Conservation (phyloP, 2,113 vertebrate species). For the Oncorhynchus tshawytscha region DNA sequence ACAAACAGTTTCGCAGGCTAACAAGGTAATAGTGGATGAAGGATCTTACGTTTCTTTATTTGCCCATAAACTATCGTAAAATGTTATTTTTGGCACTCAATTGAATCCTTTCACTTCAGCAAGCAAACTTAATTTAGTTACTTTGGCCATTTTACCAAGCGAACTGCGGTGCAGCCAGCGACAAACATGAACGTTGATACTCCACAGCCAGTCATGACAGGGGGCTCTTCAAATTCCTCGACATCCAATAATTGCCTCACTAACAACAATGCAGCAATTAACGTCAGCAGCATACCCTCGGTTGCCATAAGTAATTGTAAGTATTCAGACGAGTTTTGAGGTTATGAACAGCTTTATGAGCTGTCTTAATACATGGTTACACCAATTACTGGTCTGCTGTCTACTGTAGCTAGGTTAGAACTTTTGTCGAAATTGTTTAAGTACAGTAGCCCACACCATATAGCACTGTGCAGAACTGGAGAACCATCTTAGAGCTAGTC, state of each 20-base stretch:
- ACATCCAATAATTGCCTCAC: conserved; percentile 68
- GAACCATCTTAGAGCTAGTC: too few species aligned
- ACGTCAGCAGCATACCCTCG: conserved; percentile 64
- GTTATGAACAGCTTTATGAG: too few species aligned
- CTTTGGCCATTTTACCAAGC: too few species aligned
- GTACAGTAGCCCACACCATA: too few species aligned
- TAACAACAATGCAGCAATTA: conserved; percentile 60
- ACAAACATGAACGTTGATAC: conserved; percentile 71
- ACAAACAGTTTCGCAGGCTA: neutral
- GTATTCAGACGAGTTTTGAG: conserved; percentile 2
- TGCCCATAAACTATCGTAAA: neutral
- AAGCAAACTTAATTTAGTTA: neutral
- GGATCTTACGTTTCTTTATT: neutral
- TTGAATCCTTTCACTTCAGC: neutral
- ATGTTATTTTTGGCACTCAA: too few species aligned
- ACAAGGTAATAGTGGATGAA: neutral
- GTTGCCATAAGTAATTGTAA: conserved; percentile 62
- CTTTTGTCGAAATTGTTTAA: too few species aligned
- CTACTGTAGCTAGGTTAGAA: too few species aligned
- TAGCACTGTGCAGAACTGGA: too few species aligned
- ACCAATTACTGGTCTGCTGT: too few species aligned
- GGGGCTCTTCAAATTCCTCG: conserved; percentile 62
- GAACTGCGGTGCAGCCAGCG: neutral
- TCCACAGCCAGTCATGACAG: conserved; percentile 63
- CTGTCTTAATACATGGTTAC: too few species aligned